Evolutionary conservation across 2,888 invertebrate genomes (phyloP).

Genomic region (Drosophila histrio): DNA sequence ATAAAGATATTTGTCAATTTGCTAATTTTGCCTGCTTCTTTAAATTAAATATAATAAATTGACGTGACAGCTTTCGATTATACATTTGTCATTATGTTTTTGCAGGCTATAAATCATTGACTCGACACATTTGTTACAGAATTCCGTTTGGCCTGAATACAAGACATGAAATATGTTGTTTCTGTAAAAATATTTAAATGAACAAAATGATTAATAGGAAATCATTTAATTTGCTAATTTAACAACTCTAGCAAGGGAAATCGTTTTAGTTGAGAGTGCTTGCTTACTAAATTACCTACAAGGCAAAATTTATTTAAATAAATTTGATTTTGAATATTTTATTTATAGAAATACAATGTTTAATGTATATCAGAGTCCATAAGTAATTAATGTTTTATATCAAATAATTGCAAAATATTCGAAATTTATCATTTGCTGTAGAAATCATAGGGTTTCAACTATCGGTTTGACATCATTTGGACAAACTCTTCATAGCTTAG

Average conservation of each 20-base stretch:
- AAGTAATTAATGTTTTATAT: background rate
- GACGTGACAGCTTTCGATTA: slow-evolving; percentile 10
- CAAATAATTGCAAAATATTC: background rate
- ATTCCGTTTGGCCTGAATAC: slow-evolving; percentile 15
- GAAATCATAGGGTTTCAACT: background rate
- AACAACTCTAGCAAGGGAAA: too few species aligned
- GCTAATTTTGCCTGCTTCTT: slow-evolving; percentile 30
- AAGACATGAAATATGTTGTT: slow-evolving; percentile 9
- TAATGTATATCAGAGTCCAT: background rate
- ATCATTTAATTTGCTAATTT: background rate
- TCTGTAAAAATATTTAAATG: slow-evolving; percentile 3
- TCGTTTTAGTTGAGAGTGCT: too few species aligned
- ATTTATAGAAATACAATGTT: too few species aligned
- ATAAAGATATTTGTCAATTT: slow-evolving; percentile 26
- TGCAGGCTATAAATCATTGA: slow-evolving; percentile 35
- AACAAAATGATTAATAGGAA: background rate
- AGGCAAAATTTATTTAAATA: too few species aligned
- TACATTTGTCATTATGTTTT: slow-evolving; percentile 35
- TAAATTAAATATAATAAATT: slow-evolving; percentile 35
- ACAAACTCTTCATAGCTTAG: slow-evolving; percentile 91
- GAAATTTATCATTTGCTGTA: background rate
- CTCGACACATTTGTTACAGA: slow-evolving; percentile 27
- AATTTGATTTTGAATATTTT: too few species aligned
- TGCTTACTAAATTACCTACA: too few species aligned
- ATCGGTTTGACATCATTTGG: slow-evolving; percentile 89